Conservation (phyloP, 2,113 vertebrate species). For the Labeo rohita region DNA sequence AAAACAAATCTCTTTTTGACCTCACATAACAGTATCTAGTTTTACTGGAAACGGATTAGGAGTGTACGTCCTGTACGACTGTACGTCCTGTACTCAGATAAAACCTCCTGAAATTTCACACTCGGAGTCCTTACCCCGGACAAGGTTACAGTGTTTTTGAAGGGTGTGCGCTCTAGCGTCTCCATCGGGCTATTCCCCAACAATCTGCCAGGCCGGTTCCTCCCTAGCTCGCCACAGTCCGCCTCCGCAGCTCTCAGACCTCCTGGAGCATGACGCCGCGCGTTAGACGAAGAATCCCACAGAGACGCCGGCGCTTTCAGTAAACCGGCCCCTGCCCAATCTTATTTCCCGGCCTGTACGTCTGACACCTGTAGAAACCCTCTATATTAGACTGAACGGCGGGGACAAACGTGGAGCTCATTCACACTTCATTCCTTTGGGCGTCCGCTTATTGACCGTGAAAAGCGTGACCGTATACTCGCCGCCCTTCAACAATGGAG, state of each 20-base stretch:
- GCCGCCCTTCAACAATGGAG: constrained; percentile 52
- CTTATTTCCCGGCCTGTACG: constrained; percentile 37
- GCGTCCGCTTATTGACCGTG: constrained; percentile 44
- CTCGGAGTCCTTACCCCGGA: constrained; percentile 12
- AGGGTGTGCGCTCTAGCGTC: neutral
- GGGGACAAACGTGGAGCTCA: constrained; percentile 47
- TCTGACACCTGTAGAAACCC: constrained; percentile 50
- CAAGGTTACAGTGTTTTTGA: constrained; percentile 53
- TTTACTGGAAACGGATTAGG: neutral
- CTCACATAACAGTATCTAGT: neutral
- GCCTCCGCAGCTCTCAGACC: constrained; percentile 18
- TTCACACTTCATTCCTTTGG: constrained; percentile 40
- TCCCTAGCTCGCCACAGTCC: neutral
- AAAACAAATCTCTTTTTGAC: neutral
- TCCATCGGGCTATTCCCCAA: constrained; percentile 25
- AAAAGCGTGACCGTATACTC: constrained; percentile 54
- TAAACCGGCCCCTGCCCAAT: constrained; percentile 49
- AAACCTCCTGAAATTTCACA: constrained; percentile 5
- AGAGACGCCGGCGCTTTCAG: constrained; percentile 33
- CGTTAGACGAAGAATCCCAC: constrained; percentile 33
- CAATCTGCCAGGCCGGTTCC: constrained; percentile 38
- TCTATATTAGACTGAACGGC: constrained; percentile 49
- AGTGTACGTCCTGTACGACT: neutral
- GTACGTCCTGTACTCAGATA: neutral
- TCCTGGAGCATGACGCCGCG: constrained; percentile 40